Conservation (phyloP, 2,113 vertebrate genomes). For the Lepisosteus oculatus region DNA sequence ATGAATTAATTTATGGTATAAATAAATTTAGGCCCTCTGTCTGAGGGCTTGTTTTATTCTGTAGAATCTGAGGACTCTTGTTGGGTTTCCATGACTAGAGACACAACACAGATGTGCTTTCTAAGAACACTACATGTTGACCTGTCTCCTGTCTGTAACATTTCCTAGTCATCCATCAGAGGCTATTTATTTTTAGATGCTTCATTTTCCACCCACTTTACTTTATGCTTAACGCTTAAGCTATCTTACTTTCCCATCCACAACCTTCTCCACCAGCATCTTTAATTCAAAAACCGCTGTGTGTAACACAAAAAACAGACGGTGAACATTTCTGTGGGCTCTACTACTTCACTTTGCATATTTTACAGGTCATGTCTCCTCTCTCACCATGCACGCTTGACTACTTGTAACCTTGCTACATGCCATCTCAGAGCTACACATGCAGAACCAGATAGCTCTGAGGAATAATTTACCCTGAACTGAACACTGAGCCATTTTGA, state of each 20-base stretch:
- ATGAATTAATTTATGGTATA: no score
- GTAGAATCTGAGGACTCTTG: no score
- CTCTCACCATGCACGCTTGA: not conserved
- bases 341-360: slow-evolving; percentile 29
- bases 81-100: no score
- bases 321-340: slow-evolving; percentile 26
- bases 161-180: not conserved
- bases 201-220: not conserved
- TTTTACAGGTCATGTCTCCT: slow-evolving; percentile 23
- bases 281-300: slow-evolving; percentile 40
- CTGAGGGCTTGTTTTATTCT: no score
- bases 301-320: slow-evolving; percentile 1
- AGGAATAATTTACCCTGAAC: not conserved
- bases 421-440: slow-evolving; percentile 15
- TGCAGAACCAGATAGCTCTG: slow-evolving; percentile 5
- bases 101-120: no score
- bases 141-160: not conserved
- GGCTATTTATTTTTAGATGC: not conserved
- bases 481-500: not conserved
- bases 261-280: not conserved
- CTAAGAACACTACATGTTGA: not conserved
- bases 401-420: not conserved
- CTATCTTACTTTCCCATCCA: slow-evolving; percentile 24
- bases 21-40: no score
- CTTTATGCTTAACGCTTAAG: not conserved